Evolutionary conservation across 2,797 vertebrate species (phyloP), one percentile per base, ranked within the genome.

Genomic region (Stomatorhinus walkeri): DNA sequence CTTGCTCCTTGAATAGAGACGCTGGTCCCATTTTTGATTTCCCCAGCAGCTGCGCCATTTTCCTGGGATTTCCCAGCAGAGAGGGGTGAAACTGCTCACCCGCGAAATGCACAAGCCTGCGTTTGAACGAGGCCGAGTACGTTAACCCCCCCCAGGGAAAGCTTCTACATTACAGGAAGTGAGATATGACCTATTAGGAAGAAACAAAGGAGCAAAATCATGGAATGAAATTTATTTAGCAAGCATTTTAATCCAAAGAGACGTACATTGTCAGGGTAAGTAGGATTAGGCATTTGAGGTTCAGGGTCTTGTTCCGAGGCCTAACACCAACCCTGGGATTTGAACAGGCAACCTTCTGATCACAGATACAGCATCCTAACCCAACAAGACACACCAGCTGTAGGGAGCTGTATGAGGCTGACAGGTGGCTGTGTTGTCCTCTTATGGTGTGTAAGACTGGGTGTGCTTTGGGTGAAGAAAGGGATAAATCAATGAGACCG

Each of bases 51-150:
- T 52, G 12, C 28, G 1, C 16, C n/a, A 54, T 54, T 51, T 56
- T 54, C 51, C 52, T 59, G 49, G 52, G 51, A 87, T 87, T 40
- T 87, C 85, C 52, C 85, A 87, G 84, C 49, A 56, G 51, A 7
- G 72, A 85, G 49, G 46, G 85, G 52, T 87, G 52, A 5, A 19
- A 59, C 49, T 40, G 14, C 4, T 32, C 28, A 51, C 83, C 49
- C 46, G 48, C 51, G 24, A 51, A 54, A 52, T 36, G 46, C 4
- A 3, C 49, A 40, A 49, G 7, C 46, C 40, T 24, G n/a, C 3
- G 43, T 51, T 46, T 4, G 3, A 51, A 84, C 8, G 48, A 79
- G 72, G 72, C 14, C 7, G 2, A 19, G 36, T 14, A 79, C 72
- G 43, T 79, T 79, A n/a, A 79, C 28, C 28, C 28, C 28, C 72